These are phyloP conservation scores for Trinectes maculatus DNA, from an alignment of 2,113 vertebrate species.

Conservation along the genomic window DNA sequence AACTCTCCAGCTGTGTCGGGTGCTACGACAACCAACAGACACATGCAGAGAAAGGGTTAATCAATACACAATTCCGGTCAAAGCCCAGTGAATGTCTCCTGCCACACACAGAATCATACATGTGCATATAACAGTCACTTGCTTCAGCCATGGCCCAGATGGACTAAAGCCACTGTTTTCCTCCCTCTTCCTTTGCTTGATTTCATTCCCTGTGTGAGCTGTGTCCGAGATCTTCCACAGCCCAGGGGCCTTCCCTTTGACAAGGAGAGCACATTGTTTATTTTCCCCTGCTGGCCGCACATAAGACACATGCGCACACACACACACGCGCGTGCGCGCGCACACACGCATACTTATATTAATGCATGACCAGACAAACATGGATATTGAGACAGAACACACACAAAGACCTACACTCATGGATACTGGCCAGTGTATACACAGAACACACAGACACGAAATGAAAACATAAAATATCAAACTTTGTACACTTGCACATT, in stretches of 20 bases:
- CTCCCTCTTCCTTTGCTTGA: slow-evolving; percentile 51
- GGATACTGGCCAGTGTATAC: slow-evolving; percentile 9
- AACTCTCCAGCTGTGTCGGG: too few species aligned
- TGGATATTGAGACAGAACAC: slow-evolving; percentile 22
- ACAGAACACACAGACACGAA: slow-evolving; percentile 13
- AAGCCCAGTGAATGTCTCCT: background rate
- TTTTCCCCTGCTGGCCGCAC: slow-evolving; percentile 64
- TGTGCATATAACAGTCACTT: slow-evolving; percentile 30
- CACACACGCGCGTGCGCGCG: slow-evolving; percentile 4
- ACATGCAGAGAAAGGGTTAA: slow-evolving; percentile 2
- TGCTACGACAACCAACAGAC: background rate
- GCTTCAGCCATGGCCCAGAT: slow-evolving; percentile 50
- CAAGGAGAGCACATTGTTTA: slow-evolving; percentile 77
- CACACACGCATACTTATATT: slow-evolving; percentile 2
- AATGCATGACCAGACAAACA: slow-evolving; percentile 26
- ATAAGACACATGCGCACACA: slow-evolving; percentile 2
- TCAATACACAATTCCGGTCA: background rate
- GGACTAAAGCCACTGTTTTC: slow-evolving; percentile 31
- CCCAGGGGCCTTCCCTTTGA: slow-evolving; percentile 70
- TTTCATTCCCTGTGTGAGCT: slow-evolving; percentile 58
- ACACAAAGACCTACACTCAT: slow-evolving; percentile 11
- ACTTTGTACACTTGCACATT: slow-evolving; percentile 19
- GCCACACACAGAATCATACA: background rate
- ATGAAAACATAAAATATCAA: too few species aligned
- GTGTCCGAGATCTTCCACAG: slow-evolving; percentile 69